Evolutionary conservation across 1,140 invertebrate species (phyloP), one percentile per base, ranked within the genome.

Genomic region (Drosophila triauraria): DNA sequence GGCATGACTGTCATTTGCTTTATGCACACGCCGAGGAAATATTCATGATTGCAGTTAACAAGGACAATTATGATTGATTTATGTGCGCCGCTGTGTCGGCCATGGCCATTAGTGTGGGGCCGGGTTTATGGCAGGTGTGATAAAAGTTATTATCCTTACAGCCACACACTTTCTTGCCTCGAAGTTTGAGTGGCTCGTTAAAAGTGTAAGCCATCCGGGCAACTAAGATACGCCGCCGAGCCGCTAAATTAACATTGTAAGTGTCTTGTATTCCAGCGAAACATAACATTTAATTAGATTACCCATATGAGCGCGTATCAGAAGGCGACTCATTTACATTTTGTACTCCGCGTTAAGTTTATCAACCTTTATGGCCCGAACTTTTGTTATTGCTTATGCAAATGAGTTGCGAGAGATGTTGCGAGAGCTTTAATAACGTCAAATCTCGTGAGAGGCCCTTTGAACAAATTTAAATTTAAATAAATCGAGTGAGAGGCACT

Each of bases 41-140:
- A 88, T 87, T 87, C 84, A 88, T 87, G 84, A 87, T 88, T 87
- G 85, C 82, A 87, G 84, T 87, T 87, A 87, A 88, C 84, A 88
- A 88, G 84, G 84, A 87, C 84, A 88, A 88, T 87, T 84, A 87
- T 87, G 84, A 87, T 87, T 87, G 84, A 87, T 87, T 87, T 87
- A 87, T 87, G 84, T 62, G 64, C 48, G 56, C 23, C 58, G 54
- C 46, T 68, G 80, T 42, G 58, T 47, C 40, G 56, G 59, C 60
- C 54, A 60, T 53, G 65, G 67, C 68, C 43, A 70, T 64, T 54
- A 62, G 59, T 54, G 46, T 56, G 35, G 35, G 50, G 63, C 65
- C 57, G 57, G 62, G 63, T 75, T 88, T 80, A 88, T 78, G 80
- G 58, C 71, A 87, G 79, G 80, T 87, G 79, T 64, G 71, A 86